A percentile compares a stretch with the other conserved stretches of the same genome.
Conservation (phyloP, 2,797 vertebrate genomes). For the Gastrophryne carolinensis region DNA sequence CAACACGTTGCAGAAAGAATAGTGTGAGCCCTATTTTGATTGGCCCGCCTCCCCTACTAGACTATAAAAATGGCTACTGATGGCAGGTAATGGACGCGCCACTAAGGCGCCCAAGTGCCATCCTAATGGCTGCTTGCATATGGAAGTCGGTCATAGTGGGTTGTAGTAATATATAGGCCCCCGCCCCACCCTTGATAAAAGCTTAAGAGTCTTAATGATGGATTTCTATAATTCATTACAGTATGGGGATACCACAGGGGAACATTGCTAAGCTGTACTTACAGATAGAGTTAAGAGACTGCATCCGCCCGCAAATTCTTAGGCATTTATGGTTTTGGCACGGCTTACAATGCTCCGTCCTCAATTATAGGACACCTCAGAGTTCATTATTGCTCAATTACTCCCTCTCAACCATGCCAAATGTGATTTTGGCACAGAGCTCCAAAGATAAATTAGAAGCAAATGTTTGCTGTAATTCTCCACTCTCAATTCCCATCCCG, state of each 20-base stretch:
- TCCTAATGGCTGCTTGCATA: slow-evolving; percentile 70
- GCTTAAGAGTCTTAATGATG: slow-evolving; percentile 71
- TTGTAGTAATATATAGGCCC: slow-evolving; percentile 57
- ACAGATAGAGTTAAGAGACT: slow-evolving; percentile 87
- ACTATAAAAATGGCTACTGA: slow-evolving; percentile 34
- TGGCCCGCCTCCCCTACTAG: slow-evolving; percentile 7
- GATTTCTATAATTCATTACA: slow-evolving; percentile 79
- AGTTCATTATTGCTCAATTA: slow-evolving; percentile 83
- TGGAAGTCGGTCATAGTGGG: slow-evolving; percentile 41
- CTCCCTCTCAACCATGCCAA: slow-evolving; percentile 85
- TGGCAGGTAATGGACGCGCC: slow-evolving; percentile 45
- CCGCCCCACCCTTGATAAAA: slow-evolving; percentile 65
- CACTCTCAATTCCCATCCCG: slow-evolving; percentile 72
- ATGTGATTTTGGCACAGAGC: slow-evolving; percentile 85
- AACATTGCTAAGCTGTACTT: slow-evolving; percentile 82
- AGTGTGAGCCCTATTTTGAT: slow-evolving; percentile 1
- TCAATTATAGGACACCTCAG: slow-evolving; percentile 90
- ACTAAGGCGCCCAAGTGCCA: slow-evolving; percentile 64
- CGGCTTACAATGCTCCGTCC: slow-evolving; percentile 77
- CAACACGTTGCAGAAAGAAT: not conserved
- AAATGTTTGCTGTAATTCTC: slow-evolving; percentile 78
- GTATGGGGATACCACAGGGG: slow-evolving; percentile 75
- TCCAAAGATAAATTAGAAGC: slow-evolving; percentile 84
- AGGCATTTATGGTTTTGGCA: slow-evolving; percentile 81
- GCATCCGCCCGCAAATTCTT: slow-evolving; percentile 75